Conservation (phyloP, 2,113 vertebrate genomes). For the Oncorhynchus mykiss region DNA sequence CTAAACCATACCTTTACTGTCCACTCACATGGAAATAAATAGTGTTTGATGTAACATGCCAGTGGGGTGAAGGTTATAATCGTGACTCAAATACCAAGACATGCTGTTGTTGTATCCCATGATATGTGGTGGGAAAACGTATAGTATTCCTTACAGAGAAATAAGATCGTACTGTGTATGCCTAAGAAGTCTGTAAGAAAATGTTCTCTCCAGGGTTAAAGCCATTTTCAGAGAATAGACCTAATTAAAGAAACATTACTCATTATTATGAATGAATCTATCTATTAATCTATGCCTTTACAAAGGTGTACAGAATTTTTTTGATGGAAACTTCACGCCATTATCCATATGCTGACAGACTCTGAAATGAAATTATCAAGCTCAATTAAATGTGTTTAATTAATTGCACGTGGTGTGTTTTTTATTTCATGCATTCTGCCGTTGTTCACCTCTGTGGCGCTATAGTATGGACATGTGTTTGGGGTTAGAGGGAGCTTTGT, state of each 20-base stretch:
- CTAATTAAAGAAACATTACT: neutral
- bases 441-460: neutral
- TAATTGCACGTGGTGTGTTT: neutral
- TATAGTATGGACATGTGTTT: neutral
- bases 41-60: conserved; percentile 25
- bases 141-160: too few relatives aligned
- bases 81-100: neutral
- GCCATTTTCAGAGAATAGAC: neutral
- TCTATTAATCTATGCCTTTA: neutral
- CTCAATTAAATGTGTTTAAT: neutral
- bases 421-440: neutral
- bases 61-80: neutral
- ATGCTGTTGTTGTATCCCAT: neutral
- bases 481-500: neutral
- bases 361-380: neutral
- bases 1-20: conserved; percentile 9
- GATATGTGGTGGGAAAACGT: neutral
- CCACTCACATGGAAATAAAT: conserved; percentile 18
- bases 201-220: neutral
- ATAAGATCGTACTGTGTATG: too few relatives aligned
- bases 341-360: neutral
- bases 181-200: neutral
- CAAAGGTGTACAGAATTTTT: neutral
- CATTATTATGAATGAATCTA: neutral
- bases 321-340: neutral